Evolutionary conservation across 2,888 invertebrate genomes (phyloP).

Genomic region (Amblyteles armatorius): DNA sequence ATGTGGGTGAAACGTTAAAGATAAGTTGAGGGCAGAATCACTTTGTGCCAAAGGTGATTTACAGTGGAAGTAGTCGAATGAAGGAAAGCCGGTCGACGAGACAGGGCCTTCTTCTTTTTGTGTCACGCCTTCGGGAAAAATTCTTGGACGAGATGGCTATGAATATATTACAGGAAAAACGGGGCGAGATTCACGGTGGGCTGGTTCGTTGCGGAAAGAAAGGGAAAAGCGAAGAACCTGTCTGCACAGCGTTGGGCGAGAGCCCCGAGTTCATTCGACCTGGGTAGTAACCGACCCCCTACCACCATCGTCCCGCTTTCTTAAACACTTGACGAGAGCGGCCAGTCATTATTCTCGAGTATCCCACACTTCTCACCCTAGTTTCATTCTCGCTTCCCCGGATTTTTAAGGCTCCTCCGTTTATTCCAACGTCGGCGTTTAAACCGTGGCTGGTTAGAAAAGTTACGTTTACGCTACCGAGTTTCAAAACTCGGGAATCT

Average conservation of each 20-base stretch:
- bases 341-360: constrained; percentile 75
- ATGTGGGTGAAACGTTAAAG: neutral
- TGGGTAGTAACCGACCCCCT: constrained; percentile 58
- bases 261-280: constrained; percentile 76
- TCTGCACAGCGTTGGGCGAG: constrained; percentile 46
- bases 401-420: constrained; percentile 43
- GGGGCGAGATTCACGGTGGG: constrained; percentile 32
- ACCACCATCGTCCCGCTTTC: constrained; percentile 69
- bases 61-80: constrained; percentile 27
- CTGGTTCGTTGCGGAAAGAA: constrained; percentile 12
- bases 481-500: neutral
- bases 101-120: constrained; percentile 45
- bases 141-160: constrained; percentile 78
- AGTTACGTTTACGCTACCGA: neutral
- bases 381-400: constrained; percentile 43
- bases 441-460: constrained; percentile 14
- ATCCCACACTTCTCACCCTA: constrained; percentile 66
- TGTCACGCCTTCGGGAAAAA: constrained; percentile 58
- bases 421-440: constrained; percentile 37
- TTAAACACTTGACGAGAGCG: constrained; percentile 77
- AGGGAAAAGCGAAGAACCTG: constrained; percentile 49
- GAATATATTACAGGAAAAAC: constrained; percentile 80
- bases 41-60: constrained; percentile 20
- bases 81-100: constrained; percentile 39
- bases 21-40: neutral